These are phyloP conservation scores for Hemaris fuciformis DNA, from an alignment of 2,888 invertebrate genomes.

Conservation along the genomic window DNA sequence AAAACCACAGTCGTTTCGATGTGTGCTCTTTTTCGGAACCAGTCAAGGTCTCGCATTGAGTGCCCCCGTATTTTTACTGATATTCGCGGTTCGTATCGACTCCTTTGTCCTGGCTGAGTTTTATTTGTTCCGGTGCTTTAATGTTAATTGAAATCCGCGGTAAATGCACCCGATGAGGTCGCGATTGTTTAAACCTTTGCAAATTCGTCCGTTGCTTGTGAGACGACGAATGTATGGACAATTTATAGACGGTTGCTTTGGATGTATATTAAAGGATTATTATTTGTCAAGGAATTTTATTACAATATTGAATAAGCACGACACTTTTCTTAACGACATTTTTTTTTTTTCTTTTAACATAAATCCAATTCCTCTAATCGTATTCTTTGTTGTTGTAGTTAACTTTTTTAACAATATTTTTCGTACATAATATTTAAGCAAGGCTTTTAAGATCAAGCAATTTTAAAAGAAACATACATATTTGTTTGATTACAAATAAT, in stretches of 20 bases:
- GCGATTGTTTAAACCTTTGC: constrained; percentile 34
- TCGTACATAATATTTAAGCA: too few relatives aligned
- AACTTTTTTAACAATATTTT: too few relatives aligned
- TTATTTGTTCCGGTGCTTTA: constrained; percentile 63
- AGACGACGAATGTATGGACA: not conserved
- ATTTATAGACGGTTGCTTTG: not conserved
- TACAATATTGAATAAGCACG: too few relatives aligned
- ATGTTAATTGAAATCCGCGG: constrained; percentile 61
- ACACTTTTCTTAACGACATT: too few relatives aligned
- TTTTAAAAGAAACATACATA: not conserved
- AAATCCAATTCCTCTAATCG: too few relatives aligned
- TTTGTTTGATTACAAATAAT: not conserved
- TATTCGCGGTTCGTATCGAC: constrained; percentile 53
- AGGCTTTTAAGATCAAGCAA: too few relatives aligned
- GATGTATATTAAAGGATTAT: too few relatives aligned
- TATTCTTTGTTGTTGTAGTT: too few relatives aligned
- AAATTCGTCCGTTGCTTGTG: not conserved
- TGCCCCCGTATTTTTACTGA: constrained; percentile 45
- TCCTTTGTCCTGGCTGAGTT: constrained; percentile 52
- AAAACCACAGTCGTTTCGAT: constrained; percentile 10
- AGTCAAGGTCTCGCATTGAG: constrained; percentile 33
- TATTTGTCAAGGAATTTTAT: too few relatives aligned
- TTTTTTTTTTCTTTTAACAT: too few relatives aligned
- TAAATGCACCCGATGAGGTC: constrained; percentile 47
- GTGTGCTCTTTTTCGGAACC: constrained; percentile 14